Evolutionary conservation across 2,888 invertebrate genomes (phyloP), one percentile per base, ranked within the genome.

Genomic region (Sabellastarte sp.): DNA sequence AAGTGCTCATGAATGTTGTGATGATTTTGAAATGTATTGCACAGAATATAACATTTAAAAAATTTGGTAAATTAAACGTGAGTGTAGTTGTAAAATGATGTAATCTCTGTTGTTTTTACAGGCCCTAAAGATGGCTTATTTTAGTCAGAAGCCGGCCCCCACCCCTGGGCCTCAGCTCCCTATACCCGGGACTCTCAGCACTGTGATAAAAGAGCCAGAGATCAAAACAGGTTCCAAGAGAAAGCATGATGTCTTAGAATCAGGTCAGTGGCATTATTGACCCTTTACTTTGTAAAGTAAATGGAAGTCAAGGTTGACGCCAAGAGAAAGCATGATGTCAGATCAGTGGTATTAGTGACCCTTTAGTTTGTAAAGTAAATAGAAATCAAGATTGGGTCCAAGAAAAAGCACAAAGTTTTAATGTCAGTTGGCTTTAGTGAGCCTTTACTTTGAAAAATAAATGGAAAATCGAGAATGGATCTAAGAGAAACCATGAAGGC

Each of bases 111-210:
- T n/a, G n/a, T n/a, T 3, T 15, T 73, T 75, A 5, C 74, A 85
- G 82, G 93, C 93, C 0, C 86, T 97, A 51, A 89, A 91, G 78
- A 92, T 95, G 92, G 86, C 91, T 0, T 97, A 93, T 80, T 97
- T 97, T 81, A 89, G 90, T 73, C 95, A 92, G 80, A 92, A 92
- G 81, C 97, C 96, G 2, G 89, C 91, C 3, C 95, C 96, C 0
- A 90, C 94, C 0, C 86, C 91, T 4, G 93, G 93, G 1, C 84
- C 88, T n/a, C 91, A 91, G 79, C 84, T 96, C 61, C 96, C 96
- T 0, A 50, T 32, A 55, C 20, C 30, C 26, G 72, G 71, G 3
- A 66, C 71, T 55, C 73, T 71, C 59, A 74, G 28, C 1, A 73
- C 74, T 30, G 85, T 86, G 69, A 88, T 87, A 80, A 77, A 80